Percentiles rank a stretch among this genome's conserved stretches.
phyloP scores from a whole-genome alignment of 2,113 vertebrate species.

The Artemisiospiza belli region DNA sequence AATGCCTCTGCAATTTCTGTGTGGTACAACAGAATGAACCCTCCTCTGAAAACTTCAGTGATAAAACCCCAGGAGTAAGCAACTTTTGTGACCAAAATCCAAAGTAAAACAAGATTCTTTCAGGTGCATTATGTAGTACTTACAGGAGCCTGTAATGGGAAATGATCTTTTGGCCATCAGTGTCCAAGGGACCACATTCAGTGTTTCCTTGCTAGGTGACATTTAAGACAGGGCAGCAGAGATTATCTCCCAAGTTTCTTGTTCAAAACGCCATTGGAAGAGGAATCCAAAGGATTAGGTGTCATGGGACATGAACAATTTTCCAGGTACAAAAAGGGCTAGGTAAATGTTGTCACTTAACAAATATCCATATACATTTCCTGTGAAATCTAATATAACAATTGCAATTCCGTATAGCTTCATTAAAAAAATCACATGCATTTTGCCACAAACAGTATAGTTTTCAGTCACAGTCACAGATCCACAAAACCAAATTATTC shows the following conservation, averaged over 20 bases:
- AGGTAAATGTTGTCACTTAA: not conserved
- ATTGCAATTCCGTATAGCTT: not conserved
- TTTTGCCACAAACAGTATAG: not conserved
- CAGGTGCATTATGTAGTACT: not conserved
- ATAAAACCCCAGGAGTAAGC: not conserved
- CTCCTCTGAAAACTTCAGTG: not conserved
- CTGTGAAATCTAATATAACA: not conserved
- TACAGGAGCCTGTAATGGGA: not conserved
- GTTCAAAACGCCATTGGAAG: not conserved
- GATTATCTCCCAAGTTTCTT: not conserved
- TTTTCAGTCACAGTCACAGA: not conserved
- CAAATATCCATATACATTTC: not conserved
- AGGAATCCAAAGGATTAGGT: not conserved
- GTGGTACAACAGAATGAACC: slow-evolving; percentile 3
- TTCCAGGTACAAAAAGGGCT: not conserved
- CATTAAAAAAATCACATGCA: not conserved
- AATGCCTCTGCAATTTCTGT: not conserved
- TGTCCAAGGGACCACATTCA: not conserved
- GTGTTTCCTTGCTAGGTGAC: not conserved
- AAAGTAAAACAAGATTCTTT: not conserved
- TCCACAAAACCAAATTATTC: not conserved
- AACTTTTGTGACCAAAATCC: not conserved
- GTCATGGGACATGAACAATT: not conserved
- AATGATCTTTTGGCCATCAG: not conserved
- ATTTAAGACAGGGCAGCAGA: not conserved